Conservation (phyloP, 92 coral and sea anemone species). For the Actinernus sp. region DNA sequence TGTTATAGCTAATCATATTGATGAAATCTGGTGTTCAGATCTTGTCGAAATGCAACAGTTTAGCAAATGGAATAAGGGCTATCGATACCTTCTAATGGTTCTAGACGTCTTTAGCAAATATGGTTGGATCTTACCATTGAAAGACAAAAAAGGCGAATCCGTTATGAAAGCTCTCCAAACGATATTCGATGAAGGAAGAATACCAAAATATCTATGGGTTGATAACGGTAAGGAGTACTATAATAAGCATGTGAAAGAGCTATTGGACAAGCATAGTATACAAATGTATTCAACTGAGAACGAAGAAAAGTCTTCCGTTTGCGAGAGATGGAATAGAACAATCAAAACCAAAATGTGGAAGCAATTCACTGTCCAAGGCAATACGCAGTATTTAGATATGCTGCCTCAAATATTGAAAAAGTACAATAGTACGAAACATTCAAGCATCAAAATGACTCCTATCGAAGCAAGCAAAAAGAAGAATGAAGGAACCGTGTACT, state of each 20-base stretch:
- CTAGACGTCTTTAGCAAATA: constrained; percentile 48
- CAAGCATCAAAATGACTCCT: constrained; percentile 45
- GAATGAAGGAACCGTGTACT: constrained; percentile 54
- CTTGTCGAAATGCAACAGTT: constrained; percentile 32
- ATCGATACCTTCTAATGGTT: constrained; percentile 40
- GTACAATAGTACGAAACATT: constrained; percentile 39
- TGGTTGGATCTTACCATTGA: constrained; percentile 53
- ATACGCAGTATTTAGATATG: constrained; percentile 38
- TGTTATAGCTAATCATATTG: constrained; percentile 33
- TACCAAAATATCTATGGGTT: constrained; percentile 40
- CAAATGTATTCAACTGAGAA: constrained; percentile 53
- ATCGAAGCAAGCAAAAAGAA: constrained; percentile 39
- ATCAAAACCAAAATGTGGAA: constrained; percentile 61
- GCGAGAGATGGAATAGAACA: constrained; percentile 56
- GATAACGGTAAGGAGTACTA: constrained; percentile 56
- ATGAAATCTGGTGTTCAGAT: constrained; percentile 46
- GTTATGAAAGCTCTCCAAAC: constrained; percentile 30
- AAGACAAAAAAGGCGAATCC: constrained; percentile 52
- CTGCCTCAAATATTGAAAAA: constrained; percentile 34
- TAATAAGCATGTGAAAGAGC: constrained; percentile 45
- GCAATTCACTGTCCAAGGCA: constrained; percentile 52
- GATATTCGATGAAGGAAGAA: constrained; percentile 55
- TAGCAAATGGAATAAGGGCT: constrained; percentile 44
- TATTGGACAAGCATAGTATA: constrained; percentile 36
- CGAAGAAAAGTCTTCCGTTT: constrained; percentile 33